A percentile compares a stretch with the other conserved stretches of the same genome.
Conservation (phyloP, 2,888 invertebrate genomes). For the Lochmaea capreae region DNA sequence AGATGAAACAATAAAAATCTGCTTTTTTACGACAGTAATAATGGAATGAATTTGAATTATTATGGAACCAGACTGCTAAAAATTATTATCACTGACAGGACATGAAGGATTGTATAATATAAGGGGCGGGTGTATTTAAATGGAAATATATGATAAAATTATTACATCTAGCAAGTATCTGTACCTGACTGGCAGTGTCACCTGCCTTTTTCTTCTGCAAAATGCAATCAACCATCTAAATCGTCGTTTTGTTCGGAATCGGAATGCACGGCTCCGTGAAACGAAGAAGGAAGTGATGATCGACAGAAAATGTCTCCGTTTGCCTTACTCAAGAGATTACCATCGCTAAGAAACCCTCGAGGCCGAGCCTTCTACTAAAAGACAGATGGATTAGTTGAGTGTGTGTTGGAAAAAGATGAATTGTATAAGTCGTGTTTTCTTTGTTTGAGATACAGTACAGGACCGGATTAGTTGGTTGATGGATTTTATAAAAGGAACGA, state of each 20-base stretch:
- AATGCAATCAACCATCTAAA: constrained; percentile 1
- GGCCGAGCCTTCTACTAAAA: background rate
- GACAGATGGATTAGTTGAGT: background rate
- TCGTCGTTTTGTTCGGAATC: constrained; percentile 8
- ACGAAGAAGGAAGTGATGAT: constrained; percentile 39
- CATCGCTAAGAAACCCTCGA: constrained; percentile 1
- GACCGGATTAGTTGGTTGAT: background rate
- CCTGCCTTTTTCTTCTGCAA: constrained; percentile 8
- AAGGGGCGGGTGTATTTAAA: too few relatives aligned
- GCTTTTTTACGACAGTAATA: too few relatives aligned
- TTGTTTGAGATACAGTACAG: background rate
- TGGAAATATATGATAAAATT: too few relatives aligned
- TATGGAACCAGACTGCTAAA: too few relatives aligned
- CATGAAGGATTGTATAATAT: too few relatives aligned
- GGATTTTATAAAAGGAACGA: too few relatives aligned
- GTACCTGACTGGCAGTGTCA: constrained; percentile 10
- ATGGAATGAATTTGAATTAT: too few relatives aligned
- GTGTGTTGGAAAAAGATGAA: background rate
- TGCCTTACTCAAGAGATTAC: constrained; percentile 6
- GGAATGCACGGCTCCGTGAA: constrained; percentile 27
- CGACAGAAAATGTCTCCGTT: constrained; percentile 33
- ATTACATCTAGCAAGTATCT: background rate
- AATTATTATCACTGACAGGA: too few relatives aligned
- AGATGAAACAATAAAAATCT: background rate
- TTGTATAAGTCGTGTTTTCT: background rate